Conservation (phyloP, 2,113 vertebrate genomes). For the Pristiophorus japonicus region DNA sequence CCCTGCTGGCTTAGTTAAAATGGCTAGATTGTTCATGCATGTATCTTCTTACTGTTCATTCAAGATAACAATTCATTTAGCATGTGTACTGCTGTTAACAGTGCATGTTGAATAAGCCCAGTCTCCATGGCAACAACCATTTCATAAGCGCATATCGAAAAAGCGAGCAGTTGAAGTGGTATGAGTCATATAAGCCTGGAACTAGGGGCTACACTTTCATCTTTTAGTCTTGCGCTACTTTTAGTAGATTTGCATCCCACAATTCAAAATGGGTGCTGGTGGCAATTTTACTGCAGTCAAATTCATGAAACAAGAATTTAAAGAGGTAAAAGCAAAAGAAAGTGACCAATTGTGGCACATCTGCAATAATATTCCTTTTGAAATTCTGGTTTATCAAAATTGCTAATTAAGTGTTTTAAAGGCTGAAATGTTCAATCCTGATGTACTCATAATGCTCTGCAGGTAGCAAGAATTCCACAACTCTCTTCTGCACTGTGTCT, state of each 20-base stretch:
- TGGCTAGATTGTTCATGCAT: neutral
- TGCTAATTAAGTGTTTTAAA: neutral
- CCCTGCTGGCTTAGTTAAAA: neutral
- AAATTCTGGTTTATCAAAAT: neutral
- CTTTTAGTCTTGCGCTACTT: neutral
- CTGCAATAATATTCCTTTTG: neutral
- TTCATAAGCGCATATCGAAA: constrained; percentile 18
- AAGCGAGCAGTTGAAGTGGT: neutral
- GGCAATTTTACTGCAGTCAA: neutral
- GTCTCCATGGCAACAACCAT: constrained; percentile 28
- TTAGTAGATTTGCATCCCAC: neutral
- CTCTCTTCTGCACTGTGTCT: neutral
- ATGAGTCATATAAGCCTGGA: constrained; percentile 21
- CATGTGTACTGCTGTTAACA: neutral
- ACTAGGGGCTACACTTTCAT: constrained; percentile 2
- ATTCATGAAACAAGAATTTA: too few species aligned
- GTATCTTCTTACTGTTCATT: neutral
- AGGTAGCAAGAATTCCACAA: neutral
- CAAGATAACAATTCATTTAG: neutral
- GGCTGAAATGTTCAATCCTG: neutral
- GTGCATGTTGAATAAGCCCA: constrained; percentile 7
- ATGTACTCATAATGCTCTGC: neutral
- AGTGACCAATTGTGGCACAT: neutral
- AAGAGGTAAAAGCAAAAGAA: neutral
- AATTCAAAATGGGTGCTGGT: neutral